These are phyloP conservation scores for Mormyrus hasselquistii DNA, from an alignment of 2,797 vertebrate genomes.

Conservation along the genomic window DNA sequence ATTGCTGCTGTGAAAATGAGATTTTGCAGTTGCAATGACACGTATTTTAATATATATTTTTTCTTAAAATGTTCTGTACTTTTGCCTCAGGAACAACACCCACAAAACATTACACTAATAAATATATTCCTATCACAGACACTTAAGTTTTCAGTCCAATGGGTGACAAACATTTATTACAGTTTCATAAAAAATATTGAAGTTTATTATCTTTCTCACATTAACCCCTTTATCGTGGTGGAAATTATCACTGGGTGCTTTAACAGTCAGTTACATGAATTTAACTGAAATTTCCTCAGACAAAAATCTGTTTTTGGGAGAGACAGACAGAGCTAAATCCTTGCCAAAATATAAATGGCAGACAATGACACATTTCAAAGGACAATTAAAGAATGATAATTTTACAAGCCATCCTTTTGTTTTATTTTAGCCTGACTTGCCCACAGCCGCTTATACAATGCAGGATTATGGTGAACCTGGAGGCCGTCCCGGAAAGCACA, in stretches of 20 bases:
- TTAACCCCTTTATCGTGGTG: neutral
- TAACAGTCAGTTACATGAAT: neutral
- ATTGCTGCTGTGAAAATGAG: neutral
- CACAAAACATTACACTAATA: neutral
- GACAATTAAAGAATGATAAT: neutral
- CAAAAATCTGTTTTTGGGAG: neutral
- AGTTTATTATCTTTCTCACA: neutral
- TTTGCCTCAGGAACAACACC: neutral
- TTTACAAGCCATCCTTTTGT: neutral
- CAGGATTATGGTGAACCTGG: neutral
- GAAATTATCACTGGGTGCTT: neutral
- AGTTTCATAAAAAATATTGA: neutral
- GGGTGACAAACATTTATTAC: slow-evolving; percentile 5
- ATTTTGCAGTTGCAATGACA: slow-evolving; percentile 12
- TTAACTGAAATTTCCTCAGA: neutral
- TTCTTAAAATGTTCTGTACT: slow-evolving; percentile 10
- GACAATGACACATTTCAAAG: neutral
- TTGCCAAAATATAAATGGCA: neutral
- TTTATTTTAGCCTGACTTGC: neutral
- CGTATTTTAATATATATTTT: neutral
- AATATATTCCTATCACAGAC: slow-evolving; percentile 1
- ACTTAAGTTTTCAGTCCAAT: neutral
- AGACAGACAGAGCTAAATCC: neutral
- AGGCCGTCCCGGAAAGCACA: neutral
- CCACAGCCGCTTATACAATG: neutral